Evolutionary conservation across 2,113 vertebrate genomes (phyloP), one percentile per base, ranked within the genome.

Genomic region (Myiagra hebetior): DNA sequence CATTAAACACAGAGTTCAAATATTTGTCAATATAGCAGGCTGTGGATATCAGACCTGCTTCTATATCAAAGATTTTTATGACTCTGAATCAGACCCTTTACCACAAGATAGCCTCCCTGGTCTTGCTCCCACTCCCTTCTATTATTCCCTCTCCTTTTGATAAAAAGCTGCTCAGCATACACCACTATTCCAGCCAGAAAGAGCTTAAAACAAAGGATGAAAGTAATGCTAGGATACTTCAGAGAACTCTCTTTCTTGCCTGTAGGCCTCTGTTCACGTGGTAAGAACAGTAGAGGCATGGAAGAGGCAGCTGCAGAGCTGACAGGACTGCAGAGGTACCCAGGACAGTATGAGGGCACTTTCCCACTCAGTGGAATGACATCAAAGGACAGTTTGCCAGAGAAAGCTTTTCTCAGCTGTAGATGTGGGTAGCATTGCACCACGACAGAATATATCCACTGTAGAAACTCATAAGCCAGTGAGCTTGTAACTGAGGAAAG

Each of bases 41-140:
- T 91, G 73, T 35, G 53, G 92, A 96, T 37, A 62, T 75, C 20
- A 49, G 4, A 73, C 19, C 28, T 91, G 64, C 65, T 97, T 76
- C 62, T 46, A 35, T 33, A 78, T 26, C 19, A 57, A 62, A 80
- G 14, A 50, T 63, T 73, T 83, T 63, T 33, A 70, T 42, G 20
- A 59, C 26, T 56, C 42, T 63, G 39, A 87, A 67, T 47, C 11
- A 57, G 31, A 73, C 5, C 12, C 12, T 73, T 62, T n/a, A 35
- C 28, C 46, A 69, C 7, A 20, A 90, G 41, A 63, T 1, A 77
- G 23, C 7, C 63, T 72, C 47, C 33, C 13, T 68, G 10, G 39
- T 84, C 42, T 44, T 33, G 15, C 67, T 93, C 74, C 42, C 13
- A 42, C 24, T 69, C 46, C 23, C 10, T 65, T 65, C 49, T 49